Evolutionary conservation across 53 echinoderm and acorn worm genomes (phyloP).

Genomic region (Crossaster papposus): DNA sequence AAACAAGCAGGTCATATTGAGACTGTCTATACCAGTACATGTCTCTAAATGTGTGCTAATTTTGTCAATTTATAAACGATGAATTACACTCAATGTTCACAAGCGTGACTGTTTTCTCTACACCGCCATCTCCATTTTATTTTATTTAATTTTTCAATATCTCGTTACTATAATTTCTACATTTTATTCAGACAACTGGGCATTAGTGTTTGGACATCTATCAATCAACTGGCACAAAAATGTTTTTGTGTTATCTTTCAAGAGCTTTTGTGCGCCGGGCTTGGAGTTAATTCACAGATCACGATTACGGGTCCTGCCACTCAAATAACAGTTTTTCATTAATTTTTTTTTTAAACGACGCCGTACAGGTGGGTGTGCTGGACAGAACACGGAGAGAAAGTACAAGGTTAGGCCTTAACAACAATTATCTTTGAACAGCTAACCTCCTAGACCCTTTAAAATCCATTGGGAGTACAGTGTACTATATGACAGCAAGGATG

Average conservation of each 20-base stretch:
- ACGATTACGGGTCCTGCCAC: neutral
- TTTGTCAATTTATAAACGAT: neutral
- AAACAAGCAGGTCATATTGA: neutral
- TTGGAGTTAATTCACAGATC: constrained; percentile 16
- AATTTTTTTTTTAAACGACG: neutral
- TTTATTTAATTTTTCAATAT: neutral
- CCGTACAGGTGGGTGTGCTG: neutral
- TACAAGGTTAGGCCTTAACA: no score
- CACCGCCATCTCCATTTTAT: neutral
- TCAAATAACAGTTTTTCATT: neutral
- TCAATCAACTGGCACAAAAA: neutral
- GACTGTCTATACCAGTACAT: neutral
- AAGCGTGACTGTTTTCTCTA: neutral
- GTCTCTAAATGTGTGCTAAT: neutral
- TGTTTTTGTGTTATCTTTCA: neutral
- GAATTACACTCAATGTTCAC: neutral
- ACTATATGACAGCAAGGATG: no score
- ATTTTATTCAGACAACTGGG: neutral
- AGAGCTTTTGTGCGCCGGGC: constrained; percentile 5
- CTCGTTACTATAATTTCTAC: neutral
- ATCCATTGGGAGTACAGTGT: no score
- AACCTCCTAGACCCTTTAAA: no score
- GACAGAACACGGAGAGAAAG: neutral
- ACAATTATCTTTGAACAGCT: no score
- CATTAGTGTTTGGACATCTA: neutral